Evolutionary conservation across 2,888 invertebrate species (phyloP).

Genomic region (Gnatocerus cornutus): DNA sequence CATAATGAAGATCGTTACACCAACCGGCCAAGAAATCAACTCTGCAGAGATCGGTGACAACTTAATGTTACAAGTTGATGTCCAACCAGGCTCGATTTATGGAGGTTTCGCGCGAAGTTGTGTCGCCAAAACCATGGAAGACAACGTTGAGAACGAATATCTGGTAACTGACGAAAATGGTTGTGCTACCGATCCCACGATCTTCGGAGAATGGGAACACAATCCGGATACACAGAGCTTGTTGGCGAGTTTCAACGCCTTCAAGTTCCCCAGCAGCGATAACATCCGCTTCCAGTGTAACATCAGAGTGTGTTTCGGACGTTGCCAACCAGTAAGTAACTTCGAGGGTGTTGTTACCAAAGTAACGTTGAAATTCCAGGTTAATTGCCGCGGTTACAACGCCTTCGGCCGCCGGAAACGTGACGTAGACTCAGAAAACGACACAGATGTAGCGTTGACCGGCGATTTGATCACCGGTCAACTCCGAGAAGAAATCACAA

Average conservation of each 20-base stretch:
- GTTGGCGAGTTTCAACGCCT: constrained; percentile 92
- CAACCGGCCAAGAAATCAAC: constrained; percentile 89
- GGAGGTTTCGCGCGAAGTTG: constrained; percentile 95
- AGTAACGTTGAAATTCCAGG: constrained; percentile 71
- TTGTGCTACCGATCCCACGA: constrained; percentile 92
- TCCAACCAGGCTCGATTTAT: constrained; percentile 80
- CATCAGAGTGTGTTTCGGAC: constrained; percentile 94
- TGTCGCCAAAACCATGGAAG: constrained; percentile 93
- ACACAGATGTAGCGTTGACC: constrained; percentile 75
- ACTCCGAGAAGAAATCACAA: constrained; percentile 93
- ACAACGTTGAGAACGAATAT: constrained; percentile 91
- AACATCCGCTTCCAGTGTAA: constrained; percentile 97
- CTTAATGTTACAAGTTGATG: constrained; percentile 77
- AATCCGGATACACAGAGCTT: constrained; percentile 89
- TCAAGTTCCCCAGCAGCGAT: constrained; percentile 96
- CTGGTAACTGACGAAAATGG: constrained; percentile 95
- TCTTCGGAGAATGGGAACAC: constrained; percentile 95
- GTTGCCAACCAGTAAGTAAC: constrained; percentile 89
- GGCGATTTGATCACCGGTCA: constrained; percentile 82
- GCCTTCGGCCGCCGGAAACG: constrained; percentile 90
- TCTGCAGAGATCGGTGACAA: constrained; percentile 95
- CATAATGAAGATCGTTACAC: constrained; percentile 92
- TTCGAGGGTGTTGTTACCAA: background rate
- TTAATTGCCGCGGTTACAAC: constrained; percentile 93
- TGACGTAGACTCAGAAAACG: constrained; percentile 73